Base-by-base conservation (phyloP, 1,140 invertebrate genomes). In the Ectropis grisescens region DNA sequence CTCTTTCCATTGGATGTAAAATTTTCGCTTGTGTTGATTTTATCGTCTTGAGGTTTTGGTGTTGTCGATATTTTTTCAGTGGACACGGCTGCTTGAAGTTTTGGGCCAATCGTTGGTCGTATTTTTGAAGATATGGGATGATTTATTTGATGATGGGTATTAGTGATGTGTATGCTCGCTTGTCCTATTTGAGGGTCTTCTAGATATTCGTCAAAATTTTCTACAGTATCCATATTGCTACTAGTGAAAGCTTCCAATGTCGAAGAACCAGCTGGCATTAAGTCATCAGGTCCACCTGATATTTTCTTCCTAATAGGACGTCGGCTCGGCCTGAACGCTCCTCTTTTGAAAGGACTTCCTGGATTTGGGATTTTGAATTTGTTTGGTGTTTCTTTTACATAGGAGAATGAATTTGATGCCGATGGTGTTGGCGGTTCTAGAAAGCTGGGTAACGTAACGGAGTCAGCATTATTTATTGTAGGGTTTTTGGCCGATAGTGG, bases 391-490 rank as follows among this genome's bases (percentile, higher is more conserved):
- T 76, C 70, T 36, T 75, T 75, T 4, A 51, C 41, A 39, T 66
- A 78, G 1, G 54, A 55, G 31, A 69, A 72, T 4, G 65, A 56
- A 11, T 60, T 41, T 16, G 59, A 44, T 6, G 60, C 55, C 7
- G 71, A 58, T 19, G 76, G 80, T 4, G 74, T 75, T 2, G 82
- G 82, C 2, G 79, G 82, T 47, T 83, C 82, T 33, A 83, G 50
- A 34, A 65, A 83, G 35, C 79, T 83, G 1, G 82, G 79, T 33
- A 82, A 53, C 1, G 71, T 76, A 9, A 56, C 43, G 5, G 64
- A 46, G 32, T 67, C 69, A 42, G 49, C 64, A 12, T 39, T 42
- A 8, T 52, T 39, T 22, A 43, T 48, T 24, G 45, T 13, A 7
- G 71, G 68, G 37, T 55, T 68, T 14, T 67, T 48, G 10, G 55